Evolutionary conservation across 2,113 vertebrate species (phyloP), one percentile per base, ranked within the genome.

Genomic region (Nematolebias whitei): DNA sequence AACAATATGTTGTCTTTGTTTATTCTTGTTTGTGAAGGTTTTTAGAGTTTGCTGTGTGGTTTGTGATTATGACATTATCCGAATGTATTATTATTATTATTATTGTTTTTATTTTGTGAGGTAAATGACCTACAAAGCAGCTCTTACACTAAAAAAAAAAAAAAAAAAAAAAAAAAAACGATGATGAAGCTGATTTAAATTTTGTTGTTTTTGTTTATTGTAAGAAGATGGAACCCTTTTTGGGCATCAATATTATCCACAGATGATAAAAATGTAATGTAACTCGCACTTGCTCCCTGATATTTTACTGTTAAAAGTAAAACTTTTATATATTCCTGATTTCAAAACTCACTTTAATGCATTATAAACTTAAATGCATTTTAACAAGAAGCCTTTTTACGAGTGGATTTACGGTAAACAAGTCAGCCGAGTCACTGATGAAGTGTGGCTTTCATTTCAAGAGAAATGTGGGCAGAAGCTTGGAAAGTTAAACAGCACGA

Each of bases 81-180:
- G 85, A 87, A 86, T 89, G 85, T 89, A 83, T 81, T 45, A 35
- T 35, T 35, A 35, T 35, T 35, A 35, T 35, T 35, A 35, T 63
- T 77, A 26, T 41, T 45, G 10, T 45, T 47, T 20, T 47, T 47
- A 47, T 20, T 4, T 47, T n/a, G 32, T 35, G 32, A 35, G 32
- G 32, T 35, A n/a, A n/a, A 60, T 71, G 75, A 68, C 65, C 73
- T 69, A 53, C 58, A 71, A 54, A 55, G 22, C 49, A n/a, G 43
- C 16, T 40, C n/a, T 26, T 5, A 3, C 35, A 41, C 53, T 56
- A 20, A n/a, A 6, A n/a, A n/a, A n/a, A n/a, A n/a, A n/a, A n/a
- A n/a, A n/a, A n/a, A n/a, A n/a, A n/a, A n/a, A n/a, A n/a, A n/a
- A n/a, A n/a, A n/a, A n/a, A n/a, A n/a, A n/a, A n/a, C n/a, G n/a